phyloP scores from a whole-genome alignment of 2,113 vertebrate genomes.

The Phrynosoma blainvillii region DNA sequence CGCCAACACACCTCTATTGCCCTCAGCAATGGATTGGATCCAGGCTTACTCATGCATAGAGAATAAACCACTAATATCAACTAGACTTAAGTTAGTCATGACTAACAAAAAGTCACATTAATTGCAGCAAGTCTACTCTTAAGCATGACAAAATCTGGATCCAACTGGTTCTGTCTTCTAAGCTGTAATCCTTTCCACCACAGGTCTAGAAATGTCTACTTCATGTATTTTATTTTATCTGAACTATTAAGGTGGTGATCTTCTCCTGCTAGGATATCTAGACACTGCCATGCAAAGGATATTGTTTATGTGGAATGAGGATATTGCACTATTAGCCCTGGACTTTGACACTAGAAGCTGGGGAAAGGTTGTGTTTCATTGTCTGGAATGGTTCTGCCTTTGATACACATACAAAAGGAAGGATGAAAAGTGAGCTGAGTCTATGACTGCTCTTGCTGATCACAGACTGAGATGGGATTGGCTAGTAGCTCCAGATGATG shows the following conservation, averaged over 20 bases:
- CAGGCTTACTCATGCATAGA: neutral
- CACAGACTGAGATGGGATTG: neutral
- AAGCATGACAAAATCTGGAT: no score
- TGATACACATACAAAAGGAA: neutral
- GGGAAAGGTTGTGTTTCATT: neutral
- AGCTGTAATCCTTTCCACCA: neutral
- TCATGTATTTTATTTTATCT: neutral
- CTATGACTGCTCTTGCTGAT: neutral
- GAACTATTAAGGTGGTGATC: neutral
- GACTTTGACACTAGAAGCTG: neutral
- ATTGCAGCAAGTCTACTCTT: neutral
- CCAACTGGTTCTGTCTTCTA: no score
- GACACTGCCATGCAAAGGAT: neutral
- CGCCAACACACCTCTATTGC: neutral
- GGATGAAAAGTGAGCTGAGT: slow-evolving; percentile 1
- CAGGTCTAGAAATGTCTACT: neutral
- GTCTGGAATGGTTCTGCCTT: neutral
- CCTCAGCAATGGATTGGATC: neutral
- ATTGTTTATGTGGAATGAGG: neutral
- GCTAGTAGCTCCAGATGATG: neutral
- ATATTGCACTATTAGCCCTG: neutral
- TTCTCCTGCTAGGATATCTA: neutral
- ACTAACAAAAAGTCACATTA: no score
- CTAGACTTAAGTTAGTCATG: no score
- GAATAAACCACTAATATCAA: no score